Evolutionary conservation across 1,140 invertebrate genomes (phyloP), one percentile per base, ranked within the genome.

Genomic region (Eulimnadia texana): DNA sequence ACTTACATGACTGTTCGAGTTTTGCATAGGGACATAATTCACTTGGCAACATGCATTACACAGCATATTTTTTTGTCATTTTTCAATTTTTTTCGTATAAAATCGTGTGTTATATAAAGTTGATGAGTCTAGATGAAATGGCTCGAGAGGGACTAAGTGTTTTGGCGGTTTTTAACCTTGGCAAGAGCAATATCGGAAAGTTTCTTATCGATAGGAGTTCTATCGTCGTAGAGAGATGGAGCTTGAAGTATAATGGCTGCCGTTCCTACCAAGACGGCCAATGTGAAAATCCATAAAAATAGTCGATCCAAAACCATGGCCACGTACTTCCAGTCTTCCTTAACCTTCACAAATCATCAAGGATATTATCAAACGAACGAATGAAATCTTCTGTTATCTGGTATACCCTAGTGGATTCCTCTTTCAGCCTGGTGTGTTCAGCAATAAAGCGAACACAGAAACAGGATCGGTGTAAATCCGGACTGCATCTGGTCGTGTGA

Each of bases 251-350:
- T 90, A 60, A 92, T 93, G 13, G 87, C 88, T 3, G 87, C 88
- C 3, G 89, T 91, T 3, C 89, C 94, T 16, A 90, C 88, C n/a
- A 97, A 71, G 50, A 93, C 92, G 0, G 91, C 90, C 58, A 93
- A 74, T 2, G 92, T 93, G 73, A 98, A 98, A 68, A 98, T 93
- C 86, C 91, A 96, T 3, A 98, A 78, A 72, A 98, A 95, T n/a
- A 98, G 76, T 50, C 94, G 80, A 72, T 98, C 94, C 64, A 98
- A 77, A 10, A 98, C 93, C 92, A 98, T 97, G 51, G 94, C 93
- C 25, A 98, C 92, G 74, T 95, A 98, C 71, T 96, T 96, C 94
- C 94, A 98, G 74, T 97, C 93, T 76, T 91, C 88, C 75, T 90
- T 90, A 23, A 90, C 86, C 87, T 90, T 42, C 33, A 42, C 33